Conservation (phyloP, 2,113 vertebrate genomes). For the Phylloscopus trochilus region DNA sequence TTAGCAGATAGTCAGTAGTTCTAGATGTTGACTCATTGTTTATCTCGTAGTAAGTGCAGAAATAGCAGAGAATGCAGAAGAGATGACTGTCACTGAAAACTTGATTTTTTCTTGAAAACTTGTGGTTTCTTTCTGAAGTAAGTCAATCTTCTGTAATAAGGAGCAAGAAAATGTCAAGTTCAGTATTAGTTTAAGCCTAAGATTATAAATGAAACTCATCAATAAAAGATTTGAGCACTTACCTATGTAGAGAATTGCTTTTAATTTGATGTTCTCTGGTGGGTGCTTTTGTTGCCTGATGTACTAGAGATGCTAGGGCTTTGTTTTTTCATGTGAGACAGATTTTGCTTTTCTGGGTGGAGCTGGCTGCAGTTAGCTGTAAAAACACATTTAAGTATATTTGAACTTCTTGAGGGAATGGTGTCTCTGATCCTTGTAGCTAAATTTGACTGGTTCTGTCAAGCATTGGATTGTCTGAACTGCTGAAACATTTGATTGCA, state of each 20-base stretch:
- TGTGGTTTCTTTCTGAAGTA: not conserved
- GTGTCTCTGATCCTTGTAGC: not conserved
- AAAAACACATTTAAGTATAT: not conserved
- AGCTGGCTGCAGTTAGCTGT: not conserved
- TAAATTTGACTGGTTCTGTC: not conserved
- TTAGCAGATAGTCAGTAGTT: not conserved
- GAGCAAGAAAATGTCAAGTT: not conserved
- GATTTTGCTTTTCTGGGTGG: not conserved
- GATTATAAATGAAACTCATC: not conserved
- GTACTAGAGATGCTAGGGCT: not conserved
- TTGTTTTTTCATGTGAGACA: not conserved
- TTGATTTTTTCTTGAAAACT: not conserved
- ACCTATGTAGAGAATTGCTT: not conserved
- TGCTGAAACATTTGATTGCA: not conserved
- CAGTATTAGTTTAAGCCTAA: not conserved
- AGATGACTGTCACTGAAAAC: not conserved
- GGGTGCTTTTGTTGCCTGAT: not conserved
- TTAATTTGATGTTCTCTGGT: not conserved
- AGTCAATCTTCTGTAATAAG: not conserved
- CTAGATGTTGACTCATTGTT: not conserved
- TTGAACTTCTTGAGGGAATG: not conserved
- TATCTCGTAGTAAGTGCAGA: fast-evolving
- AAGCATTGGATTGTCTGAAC: not conserved
- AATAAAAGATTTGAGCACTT: not conserved
- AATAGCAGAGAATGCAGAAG: not conserved